Percentiles rank a stretch among this genome's conserved stretches.
Evolutionary conservation across 2,888 invertebrate species (phyloP).

Genomic region (Abrostola tripartita): DNA sequence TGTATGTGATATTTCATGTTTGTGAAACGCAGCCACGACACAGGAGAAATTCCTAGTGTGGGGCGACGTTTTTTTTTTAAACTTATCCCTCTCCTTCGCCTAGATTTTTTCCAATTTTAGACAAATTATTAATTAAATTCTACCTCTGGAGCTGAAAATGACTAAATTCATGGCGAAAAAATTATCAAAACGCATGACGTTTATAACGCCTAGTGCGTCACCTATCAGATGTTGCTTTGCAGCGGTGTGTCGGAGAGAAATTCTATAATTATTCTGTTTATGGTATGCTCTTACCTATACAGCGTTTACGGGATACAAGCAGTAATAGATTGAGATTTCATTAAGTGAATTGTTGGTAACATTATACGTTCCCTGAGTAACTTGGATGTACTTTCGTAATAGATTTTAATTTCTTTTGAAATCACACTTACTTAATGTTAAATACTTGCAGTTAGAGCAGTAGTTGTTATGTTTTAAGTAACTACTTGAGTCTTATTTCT

Average conservation of each 20-base stretch:
- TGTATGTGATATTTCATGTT: too few species aligned
- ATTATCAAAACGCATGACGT: not conserved
- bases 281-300: slow-evolving; percentile 42
- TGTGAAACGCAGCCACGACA: too few species aligned
- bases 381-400: not conserved
- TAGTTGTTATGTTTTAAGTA: not conserved
- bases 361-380: not conserved
- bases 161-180: too few species aligned
- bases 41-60: too few species aligned
- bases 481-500: too few species aligned
- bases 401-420: too few species aligned
- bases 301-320: slow-evolving; percentile 28
- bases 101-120: too few species aligned
- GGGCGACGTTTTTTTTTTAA: too few species aligned
- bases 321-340: slow-evolving; percentile 22
- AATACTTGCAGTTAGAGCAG: not conserved
- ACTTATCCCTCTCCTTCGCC: too few species aligned
- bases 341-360: slow-evolving; percentile 23
- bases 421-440: too few species aligned
- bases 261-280: slow-evolving; percentile 60
- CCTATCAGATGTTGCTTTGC: slow-evolving; percentile 18
- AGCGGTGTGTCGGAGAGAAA: slow-evolving; percentile 61
- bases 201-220: slow-evolving; percentile 24
- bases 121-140: too few species aligned
- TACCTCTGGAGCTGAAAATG: too few species aligned